A percentile compares a stretch with the other conserved stretches of the same genome.
phyloP scores from a whole-genome alignment of 2,888 invertebrate species.

The Sarcophaga variegata region DNA sequence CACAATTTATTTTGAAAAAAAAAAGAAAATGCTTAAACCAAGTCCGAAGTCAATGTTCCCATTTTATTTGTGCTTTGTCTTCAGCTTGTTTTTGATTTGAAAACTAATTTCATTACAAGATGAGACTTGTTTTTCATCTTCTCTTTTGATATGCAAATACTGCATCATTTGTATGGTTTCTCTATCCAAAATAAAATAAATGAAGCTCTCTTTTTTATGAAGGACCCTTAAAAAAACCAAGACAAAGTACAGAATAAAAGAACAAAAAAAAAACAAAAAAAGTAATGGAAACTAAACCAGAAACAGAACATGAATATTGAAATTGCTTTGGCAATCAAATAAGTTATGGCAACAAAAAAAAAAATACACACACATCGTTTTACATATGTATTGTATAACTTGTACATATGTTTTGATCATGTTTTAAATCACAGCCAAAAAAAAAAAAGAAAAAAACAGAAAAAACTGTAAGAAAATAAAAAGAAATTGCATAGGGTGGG shows the following conservation, averaged over 20 bases:
- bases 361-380: too few species aligned
- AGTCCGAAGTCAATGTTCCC: too few species aligned
- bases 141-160: constrained; percentile 35
- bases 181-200: constrained; percentile 23
- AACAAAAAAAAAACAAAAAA: background rate
- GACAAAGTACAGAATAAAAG: background rate
- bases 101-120: background rate
- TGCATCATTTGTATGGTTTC: constrained; percentile 35
- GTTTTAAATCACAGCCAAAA: constrained; percentile 14
- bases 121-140: constrained; percentile 18
- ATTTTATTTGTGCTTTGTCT: too few species aligned
- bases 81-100: background rate
- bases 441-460: constrained; percentile 6
- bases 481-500: background rate
- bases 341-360: constrained; percentile 49
- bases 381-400: too few species aligned
- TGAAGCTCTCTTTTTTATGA: background rate
- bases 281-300: constrained; percentile 46
- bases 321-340: constrained; percentile 75
- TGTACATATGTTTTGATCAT: background rate
- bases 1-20: too few species aligned
- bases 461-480: background rate
- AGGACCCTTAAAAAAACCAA: background rate
- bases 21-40: too few species aligned
- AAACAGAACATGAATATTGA: constrained; percentile 75